phyloP scores from a whole-genome alignment of 2,113 vertebrate genomes.

The Solea senegalensis region DNA sequence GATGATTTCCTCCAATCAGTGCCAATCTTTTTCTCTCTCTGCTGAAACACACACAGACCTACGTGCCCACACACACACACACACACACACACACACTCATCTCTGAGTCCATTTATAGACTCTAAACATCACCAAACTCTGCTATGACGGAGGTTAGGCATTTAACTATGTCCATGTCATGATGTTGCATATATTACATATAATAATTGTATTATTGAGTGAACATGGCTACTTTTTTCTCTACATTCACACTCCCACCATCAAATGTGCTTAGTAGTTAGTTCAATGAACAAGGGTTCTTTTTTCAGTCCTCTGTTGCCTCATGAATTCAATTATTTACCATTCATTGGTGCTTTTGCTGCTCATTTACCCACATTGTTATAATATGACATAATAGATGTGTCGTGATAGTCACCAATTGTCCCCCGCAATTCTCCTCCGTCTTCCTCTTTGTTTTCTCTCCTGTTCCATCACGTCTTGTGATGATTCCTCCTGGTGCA shows the following conservation, averaged over 20 bases:
- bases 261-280: not conserved
- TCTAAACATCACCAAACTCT: slow-evolving; percentile 16
- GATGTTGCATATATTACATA: no score
- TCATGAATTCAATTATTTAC: not conserved
- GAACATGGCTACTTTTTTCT: not conserved
- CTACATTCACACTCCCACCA: not conserved
- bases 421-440: not conserved
- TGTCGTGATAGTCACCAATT: slow-evolving; percentile 9
- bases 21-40: slow-evolving; percentile 30
- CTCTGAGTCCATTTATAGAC: slow-evolving; percentile 48
- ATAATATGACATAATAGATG: not conserved
- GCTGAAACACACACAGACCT: slow-evolving; percentile 30
- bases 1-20: slow-evolving; percentile 48
- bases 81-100: slow-evolving; percentile 5
- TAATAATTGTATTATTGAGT: no score
- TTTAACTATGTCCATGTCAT: slow-evolving; percentile 1
- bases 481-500: slow-evolving; percentile 48
- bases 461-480: slow-evolving; percentile 31
- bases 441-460: slow-evolving; percentile 23
- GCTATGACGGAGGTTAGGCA: not conserved
- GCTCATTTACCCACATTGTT: slow-evolving; percentile 4
- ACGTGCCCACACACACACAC: slow-evolving; percentile 12
- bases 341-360: not conserved
- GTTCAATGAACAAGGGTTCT: not conserved
- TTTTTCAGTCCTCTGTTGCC: not conserved